Evolutionary conservation across 1,140 invertebrate genomes (phyloP).

Genomic region (Zaprionus camerounensis): DNA sequence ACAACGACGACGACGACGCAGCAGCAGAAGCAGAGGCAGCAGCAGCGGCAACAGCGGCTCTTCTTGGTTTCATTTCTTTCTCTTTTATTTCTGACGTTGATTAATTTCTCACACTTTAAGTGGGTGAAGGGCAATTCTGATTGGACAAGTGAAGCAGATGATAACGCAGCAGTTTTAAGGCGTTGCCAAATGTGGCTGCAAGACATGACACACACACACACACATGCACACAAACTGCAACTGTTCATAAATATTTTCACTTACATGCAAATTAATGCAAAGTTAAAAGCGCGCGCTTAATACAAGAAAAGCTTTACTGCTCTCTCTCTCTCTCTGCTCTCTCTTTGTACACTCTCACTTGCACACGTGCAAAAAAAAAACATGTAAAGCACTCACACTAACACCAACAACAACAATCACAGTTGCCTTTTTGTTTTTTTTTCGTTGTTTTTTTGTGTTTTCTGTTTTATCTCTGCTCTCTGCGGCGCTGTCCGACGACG

Average conservation of each 20-base stretch:
- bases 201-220: not conserved
- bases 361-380: conserved; percentile 63
- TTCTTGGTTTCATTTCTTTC: not conserved
- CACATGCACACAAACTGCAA: conserved; percentile 3
- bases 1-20: not conserved
- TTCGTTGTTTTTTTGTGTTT: conserved; percentile 12
- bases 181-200: conserved; percentile 32
- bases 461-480: not conserved
- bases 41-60: not conserved
- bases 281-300: conserved; percentile 32
- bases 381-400: conserved; percentile 43
- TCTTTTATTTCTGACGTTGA: conserved; percentile 22
- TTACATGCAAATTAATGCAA: conserved; percentile 45
- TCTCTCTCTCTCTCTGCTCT: conserved; percentile 15
- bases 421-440: conserved; percentile 29
- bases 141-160: conserved; percentile 20
- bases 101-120: conserved; percentile 38
- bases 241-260: conserved; percentile 20
- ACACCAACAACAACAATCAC: conserved; percentile 41
- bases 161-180: conserved; percentile 29
- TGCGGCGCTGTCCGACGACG: conserved; percentile 28
- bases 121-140: conserved; percentile 52
- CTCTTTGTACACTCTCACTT: conserved; percentile 52
- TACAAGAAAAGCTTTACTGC: conserved; percentile 8
- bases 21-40: not conserved